These are phyloP conservation scores for Pseudorhombus dupliciocellatus DNA, from an alignment of 2,113 vertebrate genomes.

Conservation along the genomic window DNA sequence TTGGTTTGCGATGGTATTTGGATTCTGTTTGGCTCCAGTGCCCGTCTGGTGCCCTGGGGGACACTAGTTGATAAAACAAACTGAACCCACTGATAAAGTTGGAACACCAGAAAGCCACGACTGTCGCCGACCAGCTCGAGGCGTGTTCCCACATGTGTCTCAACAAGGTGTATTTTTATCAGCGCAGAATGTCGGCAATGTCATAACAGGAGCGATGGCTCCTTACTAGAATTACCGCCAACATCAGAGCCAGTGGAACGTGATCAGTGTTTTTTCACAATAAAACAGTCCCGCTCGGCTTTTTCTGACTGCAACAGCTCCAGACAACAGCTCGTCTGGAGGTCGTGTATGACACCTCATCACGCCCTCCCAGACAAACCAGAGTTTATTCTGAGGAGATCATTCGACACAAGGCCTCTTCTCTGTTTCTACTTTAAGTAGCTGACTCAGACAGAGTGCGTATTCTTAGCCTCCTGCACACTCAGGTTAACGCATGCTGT, in stretches of 20 bases:
- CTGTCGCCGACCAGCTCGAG: slow-evolving; percentile 40
- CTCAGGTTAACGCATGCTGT: slow-evolving; percentile 36
- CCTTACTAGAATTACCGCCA: slow-evolving; percentile 68
- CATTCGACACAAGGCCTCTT: slow-evolving; percentile 45
- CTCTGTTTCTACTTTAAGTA: slow-evolving; percentile 47
- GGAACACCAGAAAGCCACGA: slow-evolving; percentile 44
- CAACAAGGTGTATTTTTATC: slow-evolving; percentile 74
- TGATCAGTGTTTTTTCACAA: slow-evolving; percentile 47
- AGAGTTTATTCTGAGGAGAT: slow-evolving; percentile 42
- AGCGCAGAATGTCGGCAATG: slow-evolving; percentile 60
- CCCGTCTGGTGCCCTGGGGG: neutral
- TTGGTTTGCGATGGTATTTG: neutral
- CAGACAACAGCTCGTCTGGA: slow-evolving; percentile 37
- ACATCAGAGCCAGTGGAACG: slow-evolving; percentile 64
- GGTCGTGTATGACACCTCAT: slow-evolving; percentile 19
- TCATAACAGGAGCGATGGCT: slow-evolving; percentile 63
- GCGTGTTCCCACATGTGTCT: slow-evolving; percentile 62
- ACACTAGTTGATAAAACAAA: slow-evolving; percentile 47
- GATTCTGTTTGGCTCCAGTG: neutral
- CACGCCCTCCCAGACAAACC: slow-evolving; percentile 20
- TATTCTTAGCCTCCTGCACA: slow-evolving; percentile 50
- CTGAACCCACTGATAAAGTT: slow-evolving; percentile 39
- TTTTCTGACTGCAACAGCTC: slow-evolving; percentile 32
- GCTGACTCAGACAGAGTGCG: slow-evolving; percentile 52
- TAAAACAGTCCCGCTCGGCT: slow-evolving; percentile 7